These are phyloP conservation scores for Galagoides demidoff DNA, from an alignment of 2,797 vertebrate genomes.

Conservation along the genomic window DNA sequence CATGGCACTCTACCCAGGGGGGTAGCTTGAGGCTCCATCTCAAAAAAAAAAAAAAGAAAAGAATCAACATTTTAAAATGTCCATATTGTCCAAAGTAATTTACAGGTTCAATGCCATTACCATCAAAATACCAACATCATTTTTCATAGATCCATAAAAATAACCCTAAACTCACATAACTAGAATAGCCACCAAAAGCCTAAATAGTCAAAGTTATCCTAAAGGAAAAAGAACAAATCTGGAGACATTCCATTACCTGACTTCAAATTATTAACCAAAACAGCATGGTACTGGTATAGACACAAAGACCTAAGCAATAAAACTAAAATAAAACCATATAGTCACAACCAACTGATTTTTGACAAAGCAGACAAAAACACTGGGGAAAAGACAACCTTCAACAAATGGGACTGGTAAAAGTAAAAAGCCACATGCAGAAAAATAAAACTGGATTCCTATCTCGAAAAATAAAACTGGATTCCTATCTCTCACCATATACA, in stretches of 20 bases:
- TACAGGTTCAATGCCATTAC: neutral
- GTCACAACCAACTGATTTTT: neutral
- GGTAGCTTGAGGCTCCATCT: no score
- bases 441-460: neutral
- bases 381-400: neutral
- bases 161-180: neutral
- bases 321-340: neutral
- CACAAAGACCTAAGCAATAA: neutral
- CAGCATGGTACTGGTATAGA: neutral
- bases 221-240: neutral
- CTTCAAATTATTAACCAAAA: neutral
- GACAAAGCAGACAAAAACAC: neutral
- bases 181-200: neutral
- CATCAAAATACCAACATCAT: neutral
- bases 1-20: no score
- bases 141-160: neutral
- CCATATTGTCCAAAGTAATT: neutral
- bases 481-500: neutral
- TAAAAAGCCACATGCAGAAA: neutral
- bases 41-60: neutral
- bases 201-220: neutral
- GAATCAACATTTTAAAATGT: neutral
- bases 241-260: neutral
- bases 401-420: neutral
- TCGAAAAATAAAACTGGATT: neutral